These are phyloP conservation scores for Salvator merianae DNA, from an alignment of 2,113 vertebrate species.

Conservation along the genomic window DNA sequence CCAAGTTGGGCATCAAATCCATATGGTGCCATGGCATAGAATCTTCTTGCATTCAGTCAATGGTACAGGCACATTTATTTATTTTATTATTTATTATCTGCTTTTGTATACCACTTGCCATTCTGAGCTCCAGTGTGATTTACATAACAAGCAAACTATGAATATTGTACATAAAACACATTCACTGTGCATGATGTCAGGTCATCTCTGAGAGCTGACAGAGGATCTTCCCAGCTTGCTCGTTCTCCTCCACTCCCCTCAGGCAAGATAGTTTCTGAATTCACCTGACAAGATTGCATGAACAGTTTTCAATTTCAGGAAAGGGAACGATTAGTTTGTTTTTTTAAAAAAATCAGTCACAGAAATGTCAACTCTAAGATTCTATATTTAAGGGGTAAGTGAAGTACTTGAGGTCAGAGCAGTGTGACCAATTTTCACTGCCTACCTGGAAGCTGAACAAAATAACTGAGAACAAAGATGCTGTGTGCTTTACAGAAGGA, in stretches of 20 bases:
- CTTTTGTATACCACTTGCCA: too few species aligned
- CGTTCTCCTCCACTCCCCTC: too few species aligned
- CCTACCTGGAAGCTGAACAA: accelerated
- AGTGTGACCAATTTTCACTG: not conserved
- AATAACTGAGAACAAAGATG: accelerated
- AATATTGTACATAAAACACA: too few species aligned
- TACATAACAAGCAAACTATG: too few species aligned
- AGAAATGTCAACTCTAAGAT: not conserved
- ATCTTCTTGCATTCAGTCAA: not conserved
- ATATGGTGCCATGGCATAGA: not conserved
- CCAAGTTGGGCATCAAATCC: too few species aligned
- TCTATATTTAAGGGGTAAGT: accelerated
- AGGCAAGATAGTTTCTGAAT: not conserved
- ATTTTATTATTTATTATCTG: too few species aligned
- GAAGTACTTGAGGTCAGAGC: not conserved
- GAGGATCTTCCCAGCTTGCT: too few species aligned
- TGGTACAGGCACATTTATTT: accelerated
- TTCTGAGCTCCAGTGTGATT: too few species aligned
- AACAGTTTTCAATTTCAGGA: not conserved
- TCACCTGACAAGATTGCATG: not conserved
- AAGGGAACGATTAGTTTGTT: not conserved
- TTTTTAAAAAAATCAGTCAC: too few species aligned
- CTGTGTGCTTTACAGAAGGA: not conserved
- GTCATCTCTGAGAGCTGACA: too few species aligned
- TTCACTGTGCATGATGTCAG: too few species aligned